These are phyloP conservation scores for Philaenus spumarius DNA, from an alignment of 1,140 invertebrate genomes.

Conservation along the genomic window DNA sequence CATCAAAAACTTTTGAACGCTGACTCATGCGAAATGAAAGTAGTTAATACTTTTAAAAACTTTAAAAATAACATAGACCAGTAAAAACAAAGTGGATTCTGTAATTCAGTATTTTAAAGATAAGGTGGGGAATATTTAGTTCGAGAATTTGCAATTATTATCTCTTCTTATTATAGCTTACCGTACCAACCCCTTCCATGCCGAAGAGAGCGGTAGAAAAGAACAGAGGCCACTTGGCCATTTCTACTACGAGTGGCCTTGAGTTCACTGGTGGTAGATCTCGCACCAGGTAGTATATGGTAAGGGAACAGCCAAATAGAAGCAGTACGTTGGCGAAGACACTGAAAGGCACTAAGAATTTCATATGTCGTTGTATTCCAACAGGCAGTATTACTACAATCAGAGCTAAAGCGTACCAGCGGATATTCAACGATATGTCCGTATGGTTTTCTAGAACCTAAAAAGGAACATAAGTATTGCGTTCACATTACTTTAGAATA, in stretches of 20 bases:
- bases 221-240: slow-evolving; percentile 26
- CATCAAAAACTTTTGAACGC: too few relatives aligned
- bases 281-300: slow-evolving; percentile 61
- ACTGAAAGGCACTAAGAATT: slow-evolving; percentile 50
- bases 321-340: slow-evolving; percentile 46
- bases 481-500: too few relatives aligned
- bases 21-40: too few relatives aligned
- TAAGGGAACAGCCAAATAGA: slow-evolving; percentile 49
- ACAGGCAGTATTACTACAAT: slow-evolving; percentile 51
- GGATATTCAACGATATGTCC: slow-evolving; percentile 34
- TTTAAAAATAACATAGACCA: too few relatives aligned
- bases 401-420: slow-evolving; percentile 50
- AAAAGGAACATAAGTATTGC: too few relatives aligned
- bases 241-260: slow-evolving; percentile 4
- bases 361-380: slow-evolving; percentile 58
- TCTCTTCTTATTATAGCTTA: too few relatives aligned
- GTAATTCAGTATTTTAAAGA: too few relatives aligned
- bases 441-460: slow-evolving; percentile 47
- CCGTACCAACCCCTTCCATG: slow-evolving; percentile 73
- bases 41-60: too few relatives aligned
- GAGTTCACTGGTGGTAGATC: slow-evolving; percentile 20
- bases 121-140: too few relatives aligned
- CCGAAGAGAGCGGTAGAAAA: slow-evolving; percentile 63
- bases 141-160: too few relatives aligned
- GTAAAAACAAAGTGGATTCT: too few relatives aligned